Base-by-base conservation (phyloP, 2,113 vertebrate genomes). In the Psilopsiagon aymara region DNA sequence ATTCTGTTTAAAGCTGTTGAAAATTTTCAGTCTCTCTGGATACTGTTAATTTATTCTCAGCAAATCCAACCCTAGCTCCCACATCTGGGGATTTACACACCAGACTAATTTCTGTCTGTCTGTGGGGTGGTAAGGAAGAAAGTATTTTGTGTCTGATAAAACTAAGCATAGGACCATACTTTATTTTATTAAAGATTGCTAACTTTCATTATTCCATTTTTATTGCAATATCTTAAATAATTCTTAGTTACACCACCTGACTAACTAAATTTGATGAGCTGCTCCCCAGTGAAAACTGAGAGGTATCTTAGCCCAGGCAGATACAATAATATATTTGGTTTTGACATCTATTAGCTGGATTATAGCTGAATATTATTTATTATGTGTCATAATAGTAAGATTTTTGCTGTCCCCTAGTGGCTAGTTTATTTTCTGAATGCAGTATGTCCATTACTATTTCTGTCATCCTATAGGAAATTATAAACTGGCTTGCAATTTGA, bases 351-450 rank as follows among this genome's bases (percentile, higher is more conserved):
- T 76, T 82, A 10, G 2, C 60, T 69, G 17, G 1, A 2, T 62
- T 71, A 18, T 33, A 71, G 49, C 27, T 83, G 31, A 82, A 71
- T 77, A 57, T 41, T 92, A 60, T 80, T 94, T 94, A 85, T 82
- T 91, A 41, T 15, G 19, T 6, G 3, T 71, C 64, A 18, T 19
- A 70, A 31, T 41, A 82, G 35, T 75, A 83, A 33, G 76, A 73
- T 69, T 74, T n/a, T 35, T 94, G 84, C 88, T 87, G 80, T 71
- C 70, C 86, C 53, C 84, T 94, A 76, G 79, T 67, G 86, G 76
- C 39, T 37, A 64, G 31, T 73, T 84, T 2, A 39, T 69, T 79
- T 84, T 77, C 71, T 83, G 39, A 18, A 20, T 46, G 78, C 49
- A 46, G 37, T 59, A 52, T 1, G 1, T 79, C 57, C 41, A 24